Base-by-base conservation (phyloP, 2,888 invertebrate genomes). In the Ectropis crepuscularia region DNA sequence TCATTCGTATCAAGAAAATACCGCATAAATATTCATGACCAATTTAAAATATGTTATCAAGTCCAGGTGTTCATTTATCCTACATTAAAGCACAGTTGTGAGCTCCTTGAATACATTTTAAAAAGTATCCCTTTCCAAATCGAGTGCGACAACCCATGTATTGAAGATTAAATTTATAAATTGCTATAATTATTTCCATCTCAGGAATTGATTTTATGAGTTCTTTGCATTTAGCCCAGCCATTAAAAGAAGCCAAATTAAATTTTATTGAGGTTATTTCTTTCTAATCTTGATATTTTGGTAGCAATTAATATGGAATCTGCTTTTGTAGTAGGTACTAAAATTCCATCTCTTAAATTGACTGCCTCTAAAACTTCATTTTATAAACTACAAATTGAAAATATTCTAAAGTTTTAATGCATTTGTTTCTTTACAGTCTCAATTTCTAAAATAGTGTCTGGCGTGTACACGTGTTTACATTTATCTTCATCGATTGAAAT, bases 71-170 rank as follows among this genome's bases (percentile, higher is more conserved):
- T 71, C 61, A 59, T 69, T 73, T 69, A 72, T 71, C 74, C 63
- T 73, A 61, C 58, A 65, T 67, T 69, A 59, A 73, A 74, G 72
- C 68, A 72, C 60, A 70, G 71, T 78, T 78, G 74, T 78, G 63
- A 48, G 50, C 36, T 28, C 45, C 46, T 45, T 68, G 63, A 61
- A 70, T 63, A 68, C 55, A 51, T 79, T 79, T 76, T 70, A 62
- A 70, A 67, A 73, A 78, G 79, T 77, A 82, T 78, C 73, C 77
- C 75, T 74, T 65, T 62, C 76, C 75, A 68, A 76, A 75, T 63
- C 63, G 28, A 54, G 61, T 53, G 46, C 70, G 12, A 50, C 43
- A 53, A n/a, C n/a, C 49, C 8, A 41, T 41, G 28, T 46, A 50
- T 16, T 11, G 12, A 6, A 54, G 39, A 63, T 63, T 48, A 53